Evolutionary conservation across 53 echinoderm and acorn worm genomes (phyloP).

Genomic region (Stichopus horrens): DNA sequence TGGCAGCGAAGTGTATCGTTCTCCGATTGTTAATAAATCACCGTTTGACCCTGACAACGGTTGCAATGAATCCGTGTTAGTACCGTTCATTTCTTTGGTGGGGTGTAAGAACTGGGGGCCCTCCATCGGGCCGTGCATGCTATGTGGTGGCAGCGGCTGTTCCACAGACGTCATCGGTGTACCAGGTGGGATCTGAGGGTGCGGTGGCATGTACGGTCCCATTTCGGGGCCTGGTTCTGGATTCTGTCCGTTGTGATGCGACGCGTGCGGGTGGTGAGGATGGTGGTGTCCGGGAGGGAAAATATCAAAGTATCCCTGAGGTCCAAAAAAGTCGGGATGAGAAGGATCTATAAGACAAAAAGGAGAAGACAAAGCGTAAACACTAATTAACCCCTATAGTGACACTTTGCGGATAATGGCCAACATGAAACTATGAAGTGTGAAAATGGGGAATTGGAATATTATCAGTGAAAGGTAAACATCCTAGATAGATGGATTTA

Average conservation of each 20-base stretch:
- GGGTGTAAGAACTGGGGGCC: conserved; percentile 66
- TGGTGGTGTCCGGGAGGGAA: conserved; percentile 60
- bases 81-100: conserved; percentile 69
- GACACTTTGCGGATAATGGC: no score
- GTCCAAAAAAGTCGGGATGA: conserved; percentile 70
- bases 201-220: conserved; percentile 48
- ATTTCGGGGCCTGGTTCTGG: conserved; percentile 24
- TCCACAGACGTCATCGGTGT: conserved; percentile 71
- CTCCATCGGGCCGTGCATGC: conserved; percentile 68
- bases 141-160: conserved; percentile 73
- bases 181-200: conserved; percentile 63
- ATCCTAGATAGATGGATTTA: no score
- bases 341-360: conserved; percentile 61
- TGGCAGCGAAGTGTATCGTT: conserved; percentile 39
- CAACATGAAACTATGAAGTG: no score
- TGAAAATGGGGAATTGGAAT: no score
- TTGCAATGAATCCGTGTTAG: conserved; percentile 68
- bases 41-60: conserved; percentile 60
- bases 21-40: conserved; percentile 52
- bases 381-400: no score
- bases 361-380: not conserved
- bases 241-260: conserved; percentile 28
- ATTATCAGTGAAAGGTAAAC: no score
- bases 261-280: conserved; percentile 38
- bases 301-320: conserved; percentile 84